A percentile compares a stretch with the other conserved stretches of the same genome.
Conservation (phyloP, 2,797 vertebrate species). For the Rhinoraja longicauda region DNA sequence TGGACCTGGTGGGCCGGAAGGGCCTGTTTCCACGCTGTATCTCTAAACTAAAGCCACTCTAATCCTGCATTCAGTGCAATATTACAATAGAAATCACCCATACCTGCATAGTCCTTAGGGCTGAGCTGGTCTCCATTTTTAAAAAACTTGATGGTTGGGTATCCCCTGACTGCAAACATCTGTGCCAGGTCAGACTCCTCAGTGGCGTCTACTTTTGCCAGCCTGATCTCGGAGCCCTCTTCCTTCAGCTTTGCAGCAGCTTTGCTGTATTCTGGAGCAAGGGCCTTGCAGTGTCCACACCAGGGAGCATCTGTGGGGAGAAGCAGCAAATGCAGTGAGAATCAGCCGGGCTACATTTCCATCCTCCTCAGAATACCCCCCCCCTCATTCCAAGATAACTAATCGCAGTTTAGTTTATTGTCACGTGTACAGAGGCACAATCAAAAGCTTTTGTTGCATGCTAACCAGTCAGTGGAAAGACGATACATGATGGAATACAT, state of each 20-base stretch:
- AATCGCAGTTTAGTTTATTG: too few relatives aligned
- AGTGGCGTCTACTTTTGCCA: slow-evolving; percentile 91
- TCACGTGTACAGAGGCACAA: too few relatives aligned
- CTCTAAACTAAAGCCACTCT: too few relatives aligned
- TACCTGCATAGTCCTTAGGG: slow-evolving; percentile 89
- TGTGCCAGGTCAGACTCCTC: slow-evolving; percentile 91
- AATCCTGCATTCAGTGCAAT: not conserved
- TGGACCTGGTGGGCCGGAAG: too few relatives aligned
- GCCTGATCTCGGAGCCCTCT: slow-evolving; percentile 74
- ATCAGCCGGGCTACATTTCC: too few relatives aligned
- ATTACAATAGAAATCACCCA: slow-evolving; percentile 41
- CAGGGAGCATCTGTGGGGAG: slow-evolving; percentile 80
- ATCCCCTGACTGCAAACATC: slow-evolving; percentile 82
- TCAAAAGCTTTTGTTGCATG: too few relatives aligned
- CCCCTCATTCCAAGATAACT: too few relatives aligned
- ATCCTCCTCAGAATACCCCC: not conserved
- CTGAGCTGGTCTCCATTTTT: slow-evolving; percentile 78
- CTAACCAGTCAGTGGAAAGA: too few relatives aligned
- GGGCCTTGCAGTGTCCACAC: slow-evolving; percentile 98
- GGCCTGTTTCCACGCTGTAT: too few relatives aligned
- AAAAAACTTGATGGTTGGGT: slow-evolving; percentile 98
- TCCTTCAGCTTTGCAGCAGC: slow-evolving; percentile 79
- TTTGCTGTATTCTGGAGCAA: slow-evolving; percentile 87
- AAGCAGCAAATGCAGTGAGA: not conserved
- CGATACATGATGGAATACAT: too few relatives aligned